Evolutionary conservation across 2,888 invertebrate genomes (phyloP).

Genomic region (Drosophila hamatofila): DNA sequence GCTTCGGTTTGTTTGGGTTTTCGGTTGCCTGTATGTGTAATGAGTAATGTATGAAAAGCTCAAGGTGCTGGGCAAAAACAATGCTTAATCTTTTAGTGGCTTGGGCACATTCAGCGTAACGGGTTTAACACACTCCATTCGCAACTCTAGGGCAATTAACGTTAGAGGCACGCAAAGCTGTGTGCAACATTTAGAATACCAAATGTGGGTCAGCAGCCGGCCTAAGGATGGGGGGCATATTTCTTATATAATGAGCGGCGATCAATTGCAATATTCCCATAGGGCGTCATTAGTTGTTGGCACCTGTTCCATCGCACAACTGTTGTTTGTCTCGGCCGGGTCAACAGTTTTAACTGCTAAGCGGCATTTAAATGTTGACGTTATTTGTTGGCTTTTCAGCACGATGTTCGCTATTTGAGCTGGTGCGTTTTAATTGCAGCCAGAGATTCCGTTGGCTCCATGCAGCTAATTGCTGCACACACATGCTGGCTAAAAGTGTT

Average conservation of each 20-base stretch:
- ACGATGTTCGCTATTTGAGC: conserved; percentile 29
- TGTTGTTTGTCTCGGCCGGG: conserved; percentile 20
- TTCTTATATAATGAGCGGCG: conserved; percentile 60
- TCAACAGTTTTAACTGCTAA: conserved; percentile 55
- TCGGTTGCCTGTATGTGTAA: neutral
- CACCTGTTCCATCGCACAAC: conserved; percentile 45
- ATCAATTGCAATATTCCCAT: conserved; percentile 36
- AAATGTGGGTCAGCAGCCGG: conserved; percentile 61
- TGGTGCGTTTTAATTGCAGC: conserved; percentile 68
- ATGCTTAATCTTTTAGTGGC: neutral
- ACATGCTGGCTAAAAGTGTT: conserved; percentile 29
- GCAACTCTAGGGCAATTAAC: conserved; percentile 34
- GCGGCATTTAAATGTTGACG: conserved; percentile 67
- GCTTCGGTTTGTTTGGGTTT: neutral
- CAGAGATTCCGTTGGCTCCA: conserved; percentile 45
- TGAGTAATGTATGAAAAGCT: neutral
- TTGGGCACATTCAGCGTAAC: conserved; percentile 28
- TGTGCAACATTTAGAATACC: conserved; percentile 54
- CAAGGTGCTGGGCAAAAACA: conserved; percentile 10
- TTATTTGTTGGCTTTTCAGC: too few species aligned
- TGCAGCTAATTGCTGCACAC: conserved; percentile 50
- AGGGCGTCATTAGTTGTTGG: conserved; percentile 38
- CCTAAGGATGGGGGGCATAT: conserved; percentile 22
- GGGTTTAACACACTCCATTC: conserved; percentile 31
- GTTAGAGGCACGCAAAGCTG: conserved; percentile 57